A percentile compares a stretch with the other conserved stretches of the same genome.
These are phyloP conservation scores for Paedocypris sp. DNA, from an alignment of 2,113 vertebrate species.

Conservation along the genomic window DNA sequence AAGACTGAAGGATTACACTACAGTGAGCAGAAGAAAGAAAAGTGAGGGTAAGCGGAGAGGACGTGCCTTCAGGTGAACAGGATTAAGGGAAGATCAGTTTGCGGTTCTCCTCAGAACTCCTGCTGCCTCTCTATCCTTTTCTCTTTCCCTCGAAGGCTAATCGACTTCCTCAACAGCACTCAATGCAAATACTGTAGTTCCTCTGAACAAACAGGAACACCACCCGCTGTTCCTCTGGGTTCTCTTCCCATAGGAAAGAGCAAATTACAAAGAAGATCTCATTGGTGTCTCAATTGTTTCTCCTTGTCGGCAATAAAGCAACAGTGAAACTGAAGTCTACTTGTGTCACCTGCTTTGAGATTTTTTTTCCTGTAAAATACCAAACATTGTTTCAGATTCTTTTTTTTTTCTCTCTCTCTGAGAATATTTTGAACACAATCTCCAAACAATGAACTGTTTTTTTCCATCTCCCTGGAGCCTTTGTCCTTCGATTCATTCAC, in stretches of 20 bases:
- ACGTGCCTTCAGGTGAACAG: conserved; percentile 34
- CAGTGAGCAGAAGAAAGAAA: not conserved
- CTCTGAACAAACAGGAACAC: not conserved
- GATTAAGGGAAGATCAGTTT: conserved; percentile 37
- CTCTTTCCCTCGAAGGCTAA: not conserved
- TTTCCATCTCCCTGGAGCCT: not conserved
- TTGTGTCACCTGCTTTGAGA: not conserved
- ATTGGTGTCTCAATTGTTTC: not conserved
- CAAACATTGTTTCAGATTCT: no score
- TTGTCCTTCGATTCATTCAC: not conserved
- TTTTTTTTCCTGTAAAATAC: not conserved
- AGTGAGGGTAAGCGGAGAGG: conserved; percentile 24
- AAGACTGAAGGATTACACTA: conserved; percentile 1
- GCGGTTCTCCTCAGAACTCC: conserved; percentile 20
- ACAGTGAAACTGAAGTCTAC: not conserved
- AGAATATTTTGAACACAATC: not conserved
- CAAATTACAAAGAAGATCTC: not conserved
- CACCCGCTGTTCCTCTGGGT: not conserved
- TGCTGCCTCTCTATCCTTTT: conserved; percentile 4
- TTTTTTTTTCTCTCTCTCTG: not conserved
- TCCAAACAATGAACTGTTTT: not conserved
- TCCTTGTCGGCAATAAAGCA: not conserved
- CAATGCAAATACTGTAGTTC: not conserved
- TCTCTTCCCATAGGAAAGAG: not conserved
- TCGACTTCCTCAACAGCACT: conserved; percentile 1